phyloP scores from a whole-genome alignment of 2,888 invertebrate genomes.

The Meganola albula region DNA sequence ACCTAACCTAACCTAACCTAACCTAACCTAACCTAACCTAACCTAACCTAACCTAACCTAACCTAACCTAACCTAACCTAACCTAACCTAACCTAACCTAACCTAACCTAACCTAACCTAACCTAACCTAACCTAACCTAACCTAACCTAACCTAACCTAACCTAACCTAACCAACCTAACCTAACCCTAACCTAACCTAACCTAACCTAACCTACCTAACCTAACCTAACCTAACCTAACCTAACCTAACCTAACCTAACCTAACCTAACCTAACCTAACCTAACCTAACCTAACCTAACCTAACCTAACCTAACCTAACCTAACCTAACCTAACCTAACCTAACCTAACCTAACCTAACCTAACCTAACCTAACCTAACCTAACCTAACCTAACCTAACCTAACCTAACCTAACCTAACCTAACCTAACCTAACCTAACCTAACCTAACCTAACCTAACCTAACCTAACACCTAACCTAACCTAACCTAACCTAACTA shows the following conservation, averaged over 20 bases:
- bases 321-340: conserved; percentile 15
- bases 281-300: conserved; percentile 12
- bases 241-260: conserved; percentile 11
- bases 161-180: conserved; percentile 7
- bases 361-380: conserved; percentile 15
- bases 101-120: conserved; percentile 11
- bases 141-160: conserved; percentile 8
- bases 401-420: conserved; percentile 17
- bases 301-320: conserved; percentile 16
- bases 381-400: conserved; percentile 17
- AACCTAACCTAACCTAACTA: conserved; percentile 15
- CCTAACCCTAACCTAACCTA: conserved; percentile 6
- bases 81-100: conserved; percentile 7
- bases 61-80: conserved; percentile 8
- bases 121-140: conserved; percentile 13
- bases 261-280: conserved; percentile 18
- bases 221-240: conserved; percentile 11
- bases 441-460: conserved; percentile 16
- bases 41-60: conserved; percentile 9
- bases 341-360: conserved; percentile 16
- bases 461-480: conserved; percentile 18
- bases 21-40: conserved; percentile 7
- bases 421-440: conserved; percentile 13
- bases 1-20: conserved; percentile 9
- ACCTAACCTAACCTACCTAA: conserved; percentile 13